phyloP scores from a whole-genome alignment of 1,140 invertebrate genomes.

The Drosophila ohnishii region DNA sequence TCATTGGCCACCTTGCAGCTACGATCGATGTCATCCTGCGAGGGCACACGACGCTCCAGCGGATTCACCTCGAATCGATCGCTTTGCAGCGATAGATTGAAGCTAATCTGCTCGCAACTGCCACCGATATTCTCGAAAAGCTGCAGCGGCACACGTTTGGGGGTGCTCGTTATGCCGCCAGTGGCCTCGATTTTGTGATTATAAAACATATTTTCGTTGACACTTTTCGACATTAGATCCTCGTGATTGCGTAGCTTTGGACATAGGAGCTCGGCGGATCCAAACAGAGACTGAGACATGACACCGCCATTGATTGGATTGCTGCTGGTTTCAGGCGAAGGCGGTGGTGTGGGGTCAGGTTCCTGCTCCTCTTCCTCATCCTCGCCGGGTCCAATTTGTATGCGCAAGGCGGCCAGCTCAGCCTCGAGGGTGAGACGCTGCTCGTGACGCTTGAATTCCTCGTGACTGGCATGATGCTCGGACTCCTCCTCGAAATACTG shows the following conservation, averaged over 20 bases:
- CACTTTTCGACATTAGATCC: conserved; percentile 86
- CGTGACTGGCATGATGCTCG: conserved; percentile 90
- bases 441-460: conserved; percentile 91
- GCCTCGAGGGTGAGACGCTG: conserved; percentile 84
- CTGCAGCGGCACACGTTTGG: conserved; percentile 70
- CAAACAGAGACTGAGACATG: conserved; percentile 82
- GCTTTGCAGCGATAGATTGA: conserved; percentile 77
- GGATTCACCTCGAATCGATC: conserved; percentile 85
- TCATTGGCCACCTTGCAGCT: conserved; percentile 93
- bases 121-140: conserved; percentile 58
- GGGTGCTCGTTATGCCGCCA: conserved; percentile 77
- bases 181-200: conserved; percentile 79
- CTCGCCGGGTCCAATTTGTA: conserved; percentile 57
- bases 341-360: conserved; percentile 26
- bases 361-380: conserved; percentile 11
- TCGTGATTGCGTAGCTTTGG: conserved; percentile 71
- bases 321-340: conserved; percentile 16
- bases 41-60: conserved; percentile 85
- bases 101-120: conserved; percentile 70
- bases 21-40: conserved; percentile 93
- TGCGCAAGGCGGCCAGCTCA: conserved; percentile 58
- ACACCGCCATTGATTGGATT: conserved; percentile 71
- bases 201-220: conserved; percentile 86
- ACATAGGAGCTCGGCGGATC: conserved; percentile 76
- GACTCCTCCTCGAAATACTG: conserved; percentile 96